Evolutionary conservation across 2,888 invertebrate genomes (phyloP), one percentile per base, ranked within the genome.

Genomic region (Cryptus armator): DNA sequence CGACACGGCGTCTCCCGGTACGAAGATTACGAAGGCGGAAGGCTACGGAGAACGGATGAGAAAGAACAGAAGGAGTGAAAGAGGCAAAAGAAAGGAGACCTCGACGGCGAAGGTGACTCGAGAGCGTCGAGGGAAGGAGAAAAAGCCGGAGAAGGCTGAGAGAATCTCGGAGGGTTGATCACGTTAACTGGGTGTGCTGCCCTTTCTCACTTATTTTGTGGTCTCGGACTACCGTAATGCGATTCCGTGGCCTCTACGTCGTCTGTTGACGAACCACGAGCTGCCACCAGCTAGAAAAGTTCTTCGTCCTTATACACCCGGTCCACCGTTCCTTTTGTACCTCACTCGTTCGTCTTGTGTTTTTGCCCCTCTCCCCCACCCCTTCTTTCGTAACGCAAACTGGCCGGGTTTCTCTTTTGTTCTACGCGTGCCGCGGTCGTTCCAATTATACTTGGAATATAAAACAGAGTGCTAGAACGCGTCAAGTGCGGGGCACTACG

Each of bases 161-260:
- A 67, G 67, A 71, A 74, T 53, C 48, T 81, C 77, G 67, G 85
- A 76, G 78, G 84, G 76, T 76, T 81, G 72, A 81, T 91, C 89
- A 86, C 91, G 89, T 91, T 92, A 90, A 90, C 89, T 88, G 86
- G 83, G 86, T 81, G 85, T 81, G 86, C 86, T 88, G 89, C 87
- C 90, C 89, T 89, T 90, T 91, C 92, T 91, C 90, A 89, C 91
- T 92, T 91, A 90, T 91, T 92, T 89, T 87, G 87, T 86, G 88
- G 90, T 37, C 84, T 87, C 24, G 79, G 78, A 51, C 66, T 66
- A 16, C 37, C 12, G 53, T 78, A 70, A 81, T 74, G 67, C 77
- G 78, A 86, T 86, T 86, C 53, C 75, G 64, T 67, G 80, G 79
- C 85, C 77, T 46, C 24, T 24, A 5, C 76, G 74, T 84, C 72